phyloP scores from a whole-genome alignment of 2,113 vertebrate genomes.

The Oncorhynchus mykiss region DNA sequence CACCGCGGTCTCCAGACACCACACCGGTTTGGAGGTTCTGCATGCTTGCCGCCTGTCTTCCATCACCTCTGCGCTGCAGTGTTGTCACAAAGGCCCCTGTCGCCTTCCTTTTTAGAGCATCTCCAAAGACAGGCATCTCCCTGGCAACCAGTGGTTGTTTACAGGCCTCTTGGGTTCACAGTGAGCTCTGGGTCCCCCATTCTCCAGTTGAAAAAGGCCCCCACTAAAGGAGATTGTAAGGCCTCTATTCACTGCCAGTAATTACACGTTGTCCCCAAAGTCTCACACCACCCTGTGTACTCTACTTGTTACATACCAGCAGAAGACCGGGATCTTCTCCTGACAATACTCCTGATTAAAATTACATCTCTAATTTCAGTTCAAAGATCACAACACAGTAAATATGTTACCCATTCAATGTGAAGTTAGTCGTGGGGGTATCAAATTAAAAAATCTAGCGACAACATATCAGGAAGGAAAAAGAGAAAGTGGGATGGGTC shows the following conservation, averaged over 20 bases:
- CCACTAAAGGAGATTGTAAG: slow-evolving; percentile 38
- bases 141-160: slow-evolving; percentile 55
- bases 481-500: slow-evolving; percentile 20
- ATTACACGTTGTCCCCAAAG: slow-evolving; percentile 21
- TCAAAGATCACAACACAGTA: background rate
- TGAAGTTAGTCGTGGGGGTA: background rate
- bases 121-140: slow-evolving; percentile 45
- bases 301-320: too few species aligned
- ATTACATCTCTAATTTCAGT: too few species aligned
- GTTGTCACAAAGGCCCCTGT: slow-evolving; percentile 20
- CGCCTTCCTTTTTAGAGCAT: slow-evolving; percentile 33
- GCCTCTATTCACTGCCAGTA: slow-evolving; percentile 45
- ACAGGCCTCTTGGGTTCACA: slow-evolving; percentile 27
- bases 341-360: too few species aligned
- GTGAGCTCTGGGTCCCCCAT: slow-evolving; percentile 26
- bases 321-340: too few species aligned
- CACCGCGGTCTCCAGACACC: background rate
- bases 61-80: background rate
- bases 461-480: slow-evolving; percentile 2
- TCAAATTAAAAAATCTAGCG: background rate
- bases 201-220: slow-evolving; percentile 35
- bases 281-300: background rate
- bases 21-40: background rate
- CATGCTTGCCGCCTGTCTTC: background rate
- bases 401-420: background rate